Percentiles rank a stretch among this genome's conserved stretches.
Evolutionary conservation across 35 echinoderm and acorn worm genomes (phyloP).

Genomic region (Chiridota heheva): DNA sequence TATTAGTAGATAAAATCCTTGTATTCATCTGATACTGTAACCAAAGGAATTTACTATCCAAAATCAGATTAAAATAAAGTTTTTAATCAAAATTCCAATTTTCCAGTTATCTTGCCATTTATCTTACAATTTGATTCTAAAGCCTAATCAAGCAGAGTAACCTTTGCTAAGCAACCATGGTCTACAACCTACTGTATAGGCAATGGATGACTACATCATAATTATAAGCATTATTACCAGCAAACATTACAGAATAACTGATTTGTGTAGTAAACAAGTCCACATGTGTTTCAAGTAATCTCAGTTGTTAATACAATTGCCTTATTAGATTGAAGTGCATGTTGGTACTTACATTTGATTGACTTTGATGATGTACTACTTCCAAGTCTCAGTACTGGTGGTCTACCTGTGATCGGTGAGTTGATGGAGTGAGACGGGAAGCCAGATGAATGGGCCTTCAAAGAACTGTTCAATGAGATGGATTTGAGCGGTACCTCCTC

Average conservation of each 20-base stretch:
- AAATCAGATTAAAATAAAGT: too few relatives aligned
- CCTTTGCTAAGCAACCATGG: too few relatives aligned
- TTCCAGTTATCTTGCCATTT: too few relatives aligned
- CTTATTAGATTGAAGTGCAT: not conserved
- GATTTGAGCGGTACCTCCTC: constrained; percentile 23
- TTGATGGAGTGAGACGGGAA: not conserved
- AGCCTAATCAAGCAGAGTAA: too few relatives aligned
- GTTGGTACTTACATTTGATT: constrained; percentile 25
- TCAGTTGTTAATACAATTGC: not conserved
- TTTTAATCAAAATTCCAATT: too few relatives aligned
- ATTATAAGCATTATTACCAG: too few relatives aligned
- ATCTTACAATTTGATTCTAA: too few relatives aligned
- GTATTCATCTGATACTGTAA: too few relatives aligned
- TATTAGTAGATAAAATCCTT: too few relatives aligned
- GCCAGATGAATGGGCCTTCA: constrained; percentile 16
- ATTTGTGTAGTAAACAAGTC: not conserved
- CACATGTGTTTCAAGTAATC: not conserved
- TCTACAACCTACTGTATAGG: too few relatives aligned
- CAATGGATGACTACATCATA: too few relatives aligned
- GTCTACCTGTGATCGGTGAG: constrained; percentile 26
- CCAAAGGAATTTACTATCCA: too few relatives aligned
- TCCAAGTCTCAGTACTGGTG: constrained; percentile 31
- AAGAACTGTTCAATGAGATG: constrained; percentile 12
- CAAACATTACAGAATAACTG: not conserved
- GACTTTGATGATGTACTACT: constrained; percentile 41